phyloP scores from a whole-genome alignment of 2,797 vertebrate species.

The Cichlasoma orientale region DNA sequence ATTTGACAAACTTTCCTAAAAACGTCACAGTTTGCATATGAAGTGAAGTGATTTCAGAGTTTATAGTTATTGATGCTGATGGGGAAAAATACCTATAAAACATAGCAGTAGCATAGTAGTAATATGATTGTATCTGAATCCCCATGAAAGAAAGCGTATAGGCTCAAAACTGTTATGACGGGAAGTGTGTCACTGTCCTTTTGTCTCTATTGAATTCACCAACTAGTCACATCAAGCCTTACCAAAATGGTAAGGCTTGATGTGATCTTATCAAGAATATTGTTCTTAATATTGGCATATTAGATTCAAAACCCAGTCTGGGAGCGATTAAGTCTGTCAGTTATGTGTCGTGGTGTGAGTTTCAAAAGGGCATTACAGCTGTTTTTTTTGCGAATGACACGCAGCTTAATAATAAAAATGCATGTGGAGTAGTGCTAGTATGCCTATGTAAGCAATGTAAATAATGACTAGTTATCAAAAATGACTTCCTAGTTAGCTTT shows the following conservation, averaged over 20 bases:
- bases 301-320: not conserved
- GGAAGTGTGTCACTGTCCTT: not conserved
- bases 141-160: not conserved
- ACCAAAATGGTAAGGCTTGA: not conserved
- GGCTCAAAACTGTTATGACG: not conserved
- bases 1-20: not conserved
- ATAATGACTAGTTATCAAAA: not conserved
- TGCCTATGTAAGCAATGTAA: not conserved
- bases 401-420: not conserved
- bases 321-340: slow-evolving; percentile 11
- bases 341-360: not conserved
- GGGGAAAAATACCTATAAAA: not conserved
- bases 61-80: not conserved
- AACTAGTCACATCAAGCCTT: slow-evolving; percentile 6
- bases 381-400: not conserved
- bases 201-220: slow-evolving; percentile 1
- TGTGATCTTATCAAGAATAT: not conserved
- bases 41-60: not conserved
- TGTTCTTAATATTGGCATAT: not conserved
- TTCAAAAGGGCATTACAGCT: not conserved
- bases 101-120: not conserved
- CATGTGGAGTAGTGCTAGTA: not conserved
- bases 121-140: not conserved
- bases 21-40: not conserved
- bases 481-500: not conserved